A percentile compares a stretch with the other conserved stretches of the same genome.
These are phyloP conservation scores for Orthosia cruda DNA, from an alignment of 2,888 invertebrate genomes.

Conservation along the genomic window DNA sequence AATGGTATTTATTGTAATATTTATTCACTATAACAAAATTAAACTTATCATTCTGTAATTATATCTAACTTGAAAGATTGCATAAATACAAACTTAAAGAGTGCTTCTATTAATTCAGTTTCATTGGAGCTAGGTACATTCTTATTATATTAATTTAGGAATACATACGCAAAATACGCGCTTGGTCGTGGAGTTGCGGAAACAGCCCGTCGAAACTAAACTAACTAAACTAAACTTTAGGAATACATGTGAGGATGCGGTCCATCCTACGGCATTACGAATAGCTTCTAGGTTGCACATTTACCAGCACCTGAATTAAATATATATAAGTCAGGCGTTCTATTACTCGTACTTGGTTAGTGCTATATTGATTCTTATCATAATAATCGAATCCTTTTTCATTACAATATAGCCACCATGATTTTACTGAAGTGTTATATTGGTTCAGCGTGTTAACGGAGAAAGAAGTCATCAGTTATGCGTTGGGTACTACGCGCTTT, in stretches of 20 bases:
- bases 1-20: too few relatives aligned
- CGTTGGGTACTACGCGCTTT: slow-evolving; percentile 28
- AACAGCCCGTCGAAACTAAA: too few relatives aligned
- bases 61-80: too few relatives aligned
- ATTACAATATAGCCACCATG: slow-evolving; percentile 52
- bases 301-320: slow-evolving; percentile 44
- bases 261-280: slow-evolving; percentile 6
- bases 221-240: too few relatives aligned
- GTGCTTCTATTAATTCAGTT: too few relatives aligned
- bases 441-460: slow-evolving; percentile 45
- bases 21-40: too few relatives aligned
- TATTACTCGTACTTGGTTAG: slow-evolving; percentile 38
- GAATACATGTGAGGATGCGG: too few relatives aligned
- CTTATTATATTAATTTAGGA: neutral
- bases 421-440: slow-evolving; percentile 27
- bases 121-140: neutral
- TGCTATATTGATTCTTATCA: neutral
- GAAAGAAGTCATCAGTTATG: slow-evolving; percentile 55
- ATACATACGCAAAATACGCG: too few relatives aligned
- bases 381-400: slow-evolving; percentile 31
- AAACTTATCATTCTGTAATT: too few relatives aligned
- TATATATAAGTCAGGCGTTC: slow-evolving; percentile 43
- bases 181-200: too few relatives aligned
- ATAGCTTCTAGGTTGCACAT: neutral
- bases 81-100: too few relatives aligned